These are phyloP conservation scores for Tortrix viridana DNA, from an alignment of 2,888 invertebrate genomes.

Conservation along the genomic window DNA sequence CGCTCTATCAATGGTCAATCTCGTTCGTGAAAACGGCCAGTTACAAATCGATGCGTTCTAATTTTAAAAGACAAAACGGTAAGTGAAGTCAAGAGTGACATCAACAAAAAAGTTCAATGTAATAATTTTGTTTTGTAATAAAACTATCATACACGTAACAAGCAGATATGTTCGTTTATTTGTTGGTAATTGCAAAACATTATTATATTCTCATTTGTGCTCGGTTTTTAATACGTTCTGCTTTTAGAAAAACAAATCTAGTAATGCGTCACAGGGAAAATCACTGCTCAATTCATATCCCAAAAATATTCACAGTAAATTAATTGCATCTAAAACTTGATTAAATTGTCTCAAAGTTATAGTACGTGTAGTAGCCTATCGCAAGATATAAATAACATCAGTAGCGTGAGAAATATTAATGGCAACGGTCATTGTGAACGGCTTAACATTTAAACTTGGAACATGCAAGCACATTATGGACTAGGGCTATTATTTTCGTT, in stretches of 20 bases:
- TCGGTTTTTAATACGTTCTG: too few relatives aligned
- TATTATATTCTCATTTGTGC: too few relatives aligned
- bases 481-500: slow-evolving; percentile 25
- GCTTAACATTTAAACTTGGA: slow-evolving; percentile 23
- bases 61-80: slow-evolving; percentile 43
- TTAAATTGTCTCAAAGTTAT: slow-evolving; percentile 35
- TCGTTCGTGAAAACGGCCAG: slow-evolving; percentile 62
- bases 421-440: slow-evolving; percentile 29
- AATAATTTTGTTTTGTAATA: too few relatives aligned
- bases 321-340: slow-evolving; percentile 27
- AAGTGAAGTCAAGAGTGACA: background rate
- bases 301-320: slow-evolving; percentile 20
- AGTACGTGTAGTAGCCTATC: slow-evolving; percentile 34
- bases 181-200: too few relatives aligned
- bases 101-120: background rate
- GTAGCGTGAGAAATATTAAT: slow-evolving; percentile 38
- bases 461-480: slow-evolving; percentile 25
- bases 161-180: too few relatives aligned
- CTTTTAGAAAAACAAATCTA: too few relatives aligned
- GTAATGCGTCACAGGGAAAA: too few relatives aligned
- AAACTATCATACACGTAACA: too few relatives aligned
- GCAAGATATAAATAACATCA: slow-evolving; percentile 34
- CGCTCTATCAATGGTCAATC: slow-evolving; percentile 77
- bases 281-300: background rate
- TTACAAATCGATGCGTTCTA: slow-evolving; percentile 57